Evolutionary conservation across 2,113 vertebrate genomes (phyloP).

Genomic region (Engystomops pustulosus): DNA sequence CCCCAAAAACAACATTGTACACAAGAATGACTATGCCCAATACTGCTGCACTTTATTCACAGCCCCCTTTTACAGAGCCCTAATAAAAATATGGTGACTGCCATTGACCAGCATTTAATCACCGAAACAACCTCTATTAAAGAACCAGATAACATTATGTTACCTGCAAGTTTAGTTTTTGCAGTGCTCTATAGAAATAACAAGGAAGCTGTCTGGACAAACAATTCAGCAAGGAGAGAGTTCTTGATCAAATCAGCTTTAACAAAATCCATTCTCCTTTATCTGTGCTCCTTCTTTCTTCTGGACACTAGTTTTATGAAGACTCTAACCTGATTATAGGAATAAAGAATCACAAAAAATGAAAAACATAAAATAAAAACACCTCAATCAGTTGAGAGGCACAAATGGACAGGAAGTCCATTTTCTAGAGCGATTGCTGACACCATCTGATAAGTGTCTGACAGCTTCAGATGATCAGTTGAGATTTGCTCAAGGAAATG

Average conservation of each 20-base stretch:
- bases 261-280: not conserved
- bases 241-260: not conserved
- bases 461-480: not conserved
- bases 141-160: not conserved
- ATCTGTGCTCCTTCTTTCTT: constrained; percentile 6
- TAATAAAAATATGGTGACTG: too few species aligned
- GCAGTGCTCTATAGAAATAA: not conserved
- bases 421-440: not conserved
- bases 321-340: not conserved
- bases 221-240: not conserved
- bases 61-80: too few species aligned
- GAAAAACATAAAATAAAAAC: too few species aligned
- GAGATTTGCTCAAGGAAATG: not conserved
- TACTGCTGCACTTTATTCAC: too few species aligned
- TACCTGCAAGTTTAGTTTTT: not conserved
- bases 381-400: not conserved
- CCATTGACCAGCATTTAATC: not conserved
- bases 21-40: too few species aligned
- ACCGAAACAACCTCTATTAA: not conserved
- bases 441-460: not conserved
- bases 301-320: not conserved
- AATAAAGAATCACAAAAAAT: not conserved
- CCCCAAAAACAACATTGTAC: too few species aligned
- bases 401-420: not conserved
- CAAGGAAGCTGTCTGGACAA: not conserved